phyloP scores from a whole-genome alignment of 2,888 invertebrate genomes.

The Drosophila pseudotalamancana region DNA sequence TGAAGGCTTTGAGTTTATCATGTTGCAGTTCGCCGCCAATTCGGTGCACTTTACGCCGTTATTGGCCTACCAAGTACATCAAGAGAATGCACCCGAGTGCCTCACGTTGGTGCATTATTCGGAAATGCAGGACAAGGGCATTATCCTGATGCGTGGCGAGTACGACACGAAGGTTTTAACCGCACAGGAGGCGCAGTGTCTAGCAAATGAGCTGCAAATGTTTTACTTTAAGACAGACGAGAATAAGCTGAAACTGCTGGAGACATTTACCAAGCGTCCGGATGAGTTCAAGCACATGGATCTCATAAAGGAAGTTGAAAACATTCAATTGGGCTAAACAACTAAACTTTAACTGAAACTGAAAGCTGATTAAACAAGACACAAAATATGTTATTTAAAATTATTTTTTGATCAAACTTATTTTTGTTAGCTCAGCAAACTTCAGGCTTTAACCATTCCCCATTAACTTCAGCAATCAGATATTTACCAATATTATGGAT shows the following conservation, averaged over 20 bases:
- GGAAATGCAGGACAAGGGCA: constrained; percentile 89
- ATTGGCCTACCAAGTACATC: constrained; percentile 93
- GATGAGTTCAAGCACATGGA: constrained; percentile 93
- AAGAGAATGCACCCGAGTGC: constrained; percentile 95
- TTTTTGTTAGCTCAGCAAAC: too few relatives aligned
- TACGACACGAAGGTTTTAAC: constrained; percentile 91
- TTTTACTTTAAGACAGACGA: constrained; percentile 90
- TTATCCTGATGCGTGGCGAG: constrained; percentile 94
- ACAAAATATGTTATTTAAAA: not conserved
- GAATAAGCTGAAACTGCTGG: constrained; percentile 87
- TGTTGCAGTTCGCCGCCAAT: constrained; percentile 90
- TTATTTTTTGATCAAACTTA: too few relatives aligned
- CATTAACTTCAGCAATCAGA: not conserved
- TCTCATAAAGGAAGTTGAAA: constrained; percentile 90
- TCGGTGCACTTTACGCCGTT: constrained; percentile 93
- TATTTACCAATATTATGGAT: constrained; percentile 31
- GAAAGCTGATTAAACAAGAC: constrained; percentile 4
- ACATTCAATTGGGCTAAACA: constrained; percentile 84
- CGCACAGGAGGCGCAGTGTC: constrained; percentile 92
- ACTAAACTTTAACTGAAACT: not conserved
- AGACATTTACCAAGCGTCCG: constrained; percentile 89
- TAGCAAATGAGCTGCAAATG: constrained; percentile 93
- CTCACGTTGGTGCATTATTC: constrained; percentile 91
- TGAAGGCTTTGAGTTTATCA: constrained; percentile 94
- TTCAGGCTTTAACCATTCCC: not conserved